These are phyloP conservation scores for Parazoanthus swiftii DNA, from an alignment of 92 coral and sea anemone genomes.

Conservation along the genomic window DNA sequence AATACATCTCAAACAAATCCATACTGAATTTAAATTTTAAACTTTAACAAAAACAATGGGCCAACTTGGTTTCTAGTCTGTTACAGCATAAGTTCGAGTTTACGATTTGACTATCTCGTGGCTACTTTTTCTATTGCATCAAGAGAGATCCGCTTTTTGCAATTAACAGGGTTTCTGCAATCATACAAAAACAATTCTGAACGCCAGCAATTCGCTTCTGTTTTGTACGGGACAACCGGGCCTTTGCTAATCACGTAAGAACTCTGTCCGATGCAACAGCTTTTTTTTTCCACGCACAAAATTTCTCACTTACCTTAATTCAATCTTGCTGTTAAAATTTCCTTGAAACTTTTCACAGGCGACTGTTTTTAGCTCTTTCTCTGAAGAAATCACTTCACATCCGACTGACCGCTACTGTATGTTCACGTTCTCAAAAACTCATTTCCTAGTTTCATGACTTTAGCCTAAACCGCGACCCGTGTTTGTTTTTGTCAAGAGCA, in stretches of 20 bases:
- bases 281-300: not conserved
- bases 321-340: not conserved
- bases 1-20: not conserved
- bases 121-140: not conserved
- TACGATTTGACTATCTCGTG: not conserved
- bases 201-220: slow-evolving; percentile 1
- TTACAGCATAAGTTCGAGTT: not conserved
- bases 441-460: slow-evolving; percentile 50
- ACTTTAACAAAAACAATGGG: not conserved
- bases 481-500: slow-evolving; percentile 47
- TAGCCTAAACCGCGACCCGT: slow-evolving; percentile 45
- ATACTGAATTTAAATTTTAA: too few species aligned
- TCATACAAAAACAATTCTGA: not conserved
- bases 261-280: not conserved
- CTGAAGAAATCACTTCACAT: slow-evolving; percentile 1
- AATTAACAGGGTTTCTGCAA: not conserved
- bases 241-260: slow-evolving; percentile 28
- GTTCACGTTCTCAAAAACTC: slow-evolving; percentile 47
- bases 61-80: not conserved
- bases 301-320: slow-evolving; percentile 31
- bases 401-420: slow-evolving; percentile 35
- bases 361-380: not conserved
- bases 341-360: not conserved
- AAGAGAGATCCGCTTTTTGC: not conserved
- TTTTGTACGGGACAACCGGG: slow-evolving; percentile 31